Evolutionary conservation across 1,140 invertebrate species (phyloP).

Genomic region (Yoshiicerus persimilis): DNA sequence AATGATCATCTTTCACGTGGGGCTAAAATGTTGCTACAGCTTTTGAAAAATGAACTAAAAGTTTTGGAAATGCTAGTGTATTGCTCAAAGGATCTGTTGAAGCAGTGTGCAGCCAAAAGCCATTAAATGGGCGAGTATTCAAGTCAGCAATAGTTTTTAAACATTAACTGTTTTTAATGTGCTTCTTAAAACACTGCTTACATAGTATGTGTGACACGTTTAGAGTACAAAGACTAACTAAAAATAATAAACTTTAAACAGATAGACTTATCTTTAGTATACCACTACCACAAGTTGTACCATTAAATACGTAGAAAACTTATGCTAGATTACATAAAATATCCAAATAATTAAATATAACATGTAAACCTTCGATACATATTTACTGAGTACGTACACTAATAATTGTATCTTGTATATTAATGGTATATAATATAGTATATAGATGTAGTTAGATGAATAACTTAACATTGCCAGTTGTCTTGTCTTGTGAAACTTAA

Average conservation of each 20-base stretch:
- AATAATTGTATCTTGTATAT: too few relatives aligned
- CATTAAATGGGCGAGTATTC: neutral
- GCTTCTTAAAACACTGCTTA: neutral
- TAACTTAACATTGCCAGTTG: neutral
- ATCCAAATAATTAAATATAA: too few relatives aligned
- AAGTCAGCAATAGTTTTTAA: neutral
- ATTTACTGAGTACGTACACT: too few relatives aligned
- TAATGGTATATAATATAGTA: neutral
- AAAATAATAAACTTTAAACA: neutral
- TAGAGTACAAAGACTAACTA: constrained; percentile 8
- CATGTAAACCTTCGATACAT: too few relatives aligned
- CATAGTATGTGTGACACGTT: neutral
- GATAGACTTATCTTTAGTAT: neutral
- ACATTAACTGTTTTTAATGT: neutral
- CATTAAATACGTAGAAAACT: too few relatives aligned
- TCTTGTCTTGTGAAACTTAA: constrained; percentile 11
- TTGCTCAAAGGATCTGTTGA: constrained; percentile 33
- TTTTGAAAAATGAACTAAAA: constrained; percentile 44
- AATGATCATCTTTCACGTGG: constrained; percentile 1
- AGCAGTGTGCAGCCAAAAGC: neutral
- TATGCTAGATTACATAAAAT: too few relatives aligned
- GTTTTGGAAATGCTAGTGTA: constrained; percentile 39
- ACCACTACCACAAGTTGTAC: too few relatives aligned
- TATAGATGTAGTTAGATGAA: neutral
- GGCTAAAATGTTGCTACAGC: constrained; percentile 39